Conservation (phyloP, 2,888 invertebrate genomes). For the Agrochola circellaris region DNA sequence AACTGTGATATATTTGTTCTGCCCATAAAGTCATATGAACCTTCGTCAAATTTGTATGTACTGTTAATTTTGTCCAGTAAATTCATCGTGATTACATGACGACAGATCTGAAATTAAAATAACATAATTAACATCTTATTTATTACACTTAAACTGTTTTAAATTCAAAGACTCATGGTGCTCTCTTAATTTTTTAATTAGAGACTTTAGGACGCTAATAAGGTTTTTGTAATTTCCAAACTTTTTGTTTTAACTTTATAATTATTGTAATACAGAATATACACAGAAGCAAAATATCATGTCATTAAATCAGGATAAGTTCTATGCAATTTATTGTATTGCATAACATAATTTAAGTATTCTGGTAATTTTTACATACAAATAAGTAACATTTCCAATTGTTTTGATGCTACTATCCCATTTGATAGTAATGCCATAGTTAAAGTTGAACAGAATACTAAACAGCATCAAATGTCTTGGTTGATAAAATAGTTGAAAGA, state of each 20-base stretch:
- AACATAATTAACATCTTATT: background rate
- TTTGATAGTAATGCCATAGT: background rate
- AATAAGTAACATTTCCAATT: background rate
- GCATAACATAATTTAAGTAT: background rate
- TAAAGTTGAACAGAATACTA: background rate
- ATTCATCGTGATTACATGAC: conserved; percentile 72
- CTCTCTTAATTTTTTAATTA: background rate
- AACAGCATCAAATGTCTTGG: background rate
- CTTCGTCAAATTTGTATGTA: conserved; percentile 69
- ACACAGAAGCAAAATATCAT: background rate
- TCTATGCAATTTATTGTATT: background rate
- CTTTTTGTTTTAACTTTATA: background rate
- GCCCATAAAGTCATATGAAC: conserved; percentile 78
- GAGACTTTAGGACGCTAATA: background rate
- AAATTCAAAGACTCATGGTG: background rate
- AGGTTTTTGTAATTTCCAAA: too few relatives aligned
- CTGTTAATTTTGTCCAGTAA: conserved; percentile 40
- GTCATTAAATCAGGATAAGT: background rate
- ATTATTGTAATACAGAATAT: background rate
- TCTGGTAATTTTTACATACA: background rate
- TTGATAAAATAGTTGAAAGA: conserved; percentile 10
- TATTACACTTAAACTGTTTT: background rate
- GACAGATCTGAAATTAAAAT: conserved; percentile 77
- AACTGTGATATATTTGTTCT: conserved; percentile 74
- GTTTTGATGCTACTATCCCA: background rate